These are phyloP conservation scores for Burhinus bistriatus DNA, from an alignment of 2,113 vertebrate species.

Conservation along the genomic window DNA sequence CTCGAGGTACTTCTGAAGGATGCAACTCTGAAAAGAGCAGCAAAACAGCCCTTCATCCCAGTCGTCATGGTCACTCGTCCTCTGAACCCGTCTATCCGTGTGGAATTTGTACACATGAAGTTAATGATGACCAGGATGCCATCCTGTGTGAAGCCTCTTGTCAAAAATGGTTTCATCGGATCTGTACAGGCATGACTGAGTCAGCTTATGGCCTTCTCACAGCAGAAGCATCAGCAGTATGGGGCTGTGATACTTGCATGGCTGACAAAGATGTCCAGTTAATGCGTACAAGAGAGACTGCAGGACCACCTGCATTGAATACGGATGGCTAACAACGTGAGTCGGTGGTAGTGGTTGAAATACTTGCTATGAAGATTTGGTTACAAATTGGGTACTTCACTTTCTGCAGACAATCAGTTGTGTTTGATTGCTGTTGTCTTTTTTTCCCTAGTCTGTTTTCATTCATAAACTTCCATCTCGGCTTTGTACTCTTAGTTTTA, in stretches of 20 bases:
- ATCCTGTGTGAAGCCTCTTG: constrained; percentile 86
- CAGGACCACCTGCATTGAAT: constrained; percentile 34
- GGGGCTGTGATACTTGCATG: constrained; percentile 87
- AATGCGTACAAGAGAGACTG: constrained; percentile 71
- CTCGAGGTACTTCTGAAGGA: constrained; percentile 58
- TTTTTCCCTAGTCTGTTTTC: not conserved
- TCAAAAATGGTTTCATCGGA: constrained; percentile 86
- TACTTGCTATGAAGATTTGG: not conserved
- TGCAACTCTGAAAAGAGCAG: constrained; percentile 70
- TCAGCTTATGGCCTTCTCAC: constrained; percentile 84
- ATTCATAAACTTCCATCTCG: constrained; percentile 4
- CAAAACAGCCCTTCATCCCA: constrained; percentile 68
- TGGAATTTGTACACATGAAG: constrained; percentile 82
- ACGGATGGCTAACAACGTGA: constrained; percentile 55
- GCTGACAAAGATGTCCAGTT: constrained; percentile 79
- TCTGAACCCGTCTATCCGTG: constrained; percentile 79
- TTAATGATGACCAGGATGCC: constrained; percentile 85
- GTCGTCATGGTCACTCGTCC: constrained; percentile 66
- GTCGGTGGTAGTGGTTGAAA: not conserved
- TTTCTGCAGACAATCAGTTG: constrained; percentile 50
- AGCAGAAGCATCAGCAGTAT: constrained; percentile 80
- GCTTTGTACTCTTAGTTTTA: constrained; percentile 21
- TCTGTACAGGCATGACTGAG: constrained; percentile 88
- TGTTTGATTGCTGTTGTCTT: not conserved
- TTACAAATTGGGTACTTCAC: constrained; percentile 27